Percentiles rank a stretch among this genome's conserved stretches.
Conservation (phyloP, 2,888 invertebrate genomes). For the Oscheius sp. region DNA sequence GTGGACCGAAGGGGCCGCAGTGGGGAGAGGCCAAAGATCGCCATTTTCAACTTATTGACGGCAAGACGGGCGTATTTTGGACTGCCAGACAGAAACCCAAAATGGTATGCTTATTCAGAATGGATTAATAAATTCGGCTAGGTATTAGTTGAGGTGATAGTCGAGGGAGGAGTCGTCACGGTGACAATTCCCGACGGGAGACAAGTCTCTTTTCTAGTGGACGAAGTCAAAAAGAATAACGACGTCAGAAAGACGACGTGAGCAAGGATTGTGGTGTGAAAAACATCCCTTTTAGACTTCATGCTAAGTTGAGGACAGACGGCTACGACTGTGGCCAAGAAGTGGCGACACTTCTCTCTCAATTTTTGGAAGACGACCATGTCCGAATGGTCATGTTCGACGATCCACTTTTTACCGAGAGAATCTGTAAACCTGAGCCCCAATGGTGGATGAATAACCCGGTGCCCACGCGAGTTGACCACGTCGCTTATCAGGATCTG, state of each 20-base stretch:
- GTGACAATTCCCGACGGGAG: slow-evolving; percentile 40
- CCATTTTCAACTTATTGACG: slow-evolving; percentile 61
- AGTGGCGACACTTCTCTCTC: slow-evolving; percentile 53
- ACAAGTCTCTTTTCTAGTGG: slow-evolving; percentile 40
- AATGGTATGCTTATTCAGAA: slow-evolving; percentile 38
- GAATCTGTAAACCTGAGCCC: slow-evolving; percentile 47
- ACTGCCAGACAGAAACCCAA: slow-evolving; percentile 50
- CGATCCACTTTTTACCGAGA: slow-evolving; percentile 61
- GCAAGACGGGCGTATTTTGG: slow-evolving; percentile 45
- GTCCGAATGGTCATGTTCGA: slow-evolving; percentile 62
- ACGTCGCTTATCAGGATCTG: slow-evolving; percentile 63
- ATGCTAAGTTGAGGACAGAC: slow-evolving; percentile 57
- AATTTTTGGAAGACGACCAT: slow-evolving; percentile 50
- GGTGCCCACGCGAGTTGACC: slow-evolving; percentile 53
- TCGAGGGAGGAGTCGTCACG: slow-evolving; percentile 42
- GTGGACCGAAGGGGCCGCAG: slow-evolving; percentile 54
- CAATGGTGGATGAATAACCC: slow-evolving; percentile 61
- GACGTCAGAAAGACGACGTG: slow-evolving; percentile 50
- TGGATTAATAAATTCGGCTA: background rate
- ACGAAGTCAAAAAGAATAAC: slow-evolving; percentile 41
- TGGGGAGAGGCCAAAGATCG: slow-evolving; percentile 57
- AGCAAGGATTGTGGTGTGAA: slow-evolving; percentile 6
- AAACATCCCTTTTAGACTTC: slow-evolving; percentile 44
- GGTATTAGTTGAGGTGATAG: slow-evolving; percentile 43
- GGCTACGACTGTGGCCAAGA: slow-evolving; percentile 68